Percentiles rank a stretch among this genome's conserved stretches.
Conservation (phyloP, 2,113 vertebrate species). For the Corapipo altera region DNA sequence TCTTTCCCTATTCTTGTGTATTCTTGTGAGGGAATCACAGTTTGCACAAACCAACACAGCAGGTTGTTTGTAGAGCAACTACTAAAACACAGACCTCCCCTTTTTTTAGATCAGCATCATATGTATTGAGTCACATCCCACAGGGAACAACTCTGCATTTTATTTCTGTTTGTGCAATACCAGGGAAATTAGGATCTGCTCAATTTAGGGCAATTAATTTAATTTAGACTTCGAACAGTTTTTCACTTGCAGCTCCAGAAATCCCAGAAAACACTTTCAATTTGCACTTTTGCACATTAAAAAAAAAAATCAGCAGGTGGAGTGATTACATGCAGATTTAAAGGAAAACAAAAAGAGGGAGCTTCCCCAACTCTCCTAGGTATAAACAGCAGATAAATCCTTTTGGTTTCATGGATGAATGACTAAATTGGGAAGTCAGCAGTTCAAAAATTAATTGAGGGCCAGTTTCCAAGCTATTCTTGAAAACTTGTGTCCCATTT, state of each 20-base stretch:
- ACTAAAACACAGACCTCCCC: neutral
- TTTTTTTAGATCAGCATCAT: neutral
- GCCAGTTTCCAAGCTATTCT: neutral
- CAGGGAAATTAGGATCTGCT: neutral
- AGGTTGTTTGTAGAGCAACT: neutral
- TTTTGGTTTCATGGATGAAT: conserved; percentile 16
- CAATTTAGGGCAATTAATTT: neutral
- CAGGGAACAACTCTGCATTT: neutral
- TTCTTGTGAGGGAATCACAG: neutral
- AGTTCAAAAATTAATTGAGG: neutral
- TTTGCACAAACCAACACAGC: neutral
- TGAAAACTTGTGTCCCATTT: neutral
- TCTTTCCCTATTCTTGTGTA: neutral
- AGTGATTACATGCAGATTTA: neutral
- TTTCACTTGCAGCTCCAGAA: neutral
- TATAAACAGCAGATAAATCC: neutral
- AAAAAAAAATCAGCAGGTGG: neutral
- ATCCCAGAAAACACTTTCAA: neutral
- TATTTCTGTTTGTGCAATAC: neutral
- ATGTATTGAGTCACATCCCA: neutral
- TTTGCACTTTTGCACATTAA: neutral
- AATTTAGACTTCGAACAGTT: neutral
- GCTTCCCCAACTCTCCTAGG: neutral
- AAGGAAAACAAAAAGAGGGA: neutral
- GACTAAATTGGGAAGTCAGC: conserved; percentile 10